phyloP scores from a whole-genome alignment of 2,888 invertebrate genomes.

The Sinopyrophorus schimmeli region DNA sequence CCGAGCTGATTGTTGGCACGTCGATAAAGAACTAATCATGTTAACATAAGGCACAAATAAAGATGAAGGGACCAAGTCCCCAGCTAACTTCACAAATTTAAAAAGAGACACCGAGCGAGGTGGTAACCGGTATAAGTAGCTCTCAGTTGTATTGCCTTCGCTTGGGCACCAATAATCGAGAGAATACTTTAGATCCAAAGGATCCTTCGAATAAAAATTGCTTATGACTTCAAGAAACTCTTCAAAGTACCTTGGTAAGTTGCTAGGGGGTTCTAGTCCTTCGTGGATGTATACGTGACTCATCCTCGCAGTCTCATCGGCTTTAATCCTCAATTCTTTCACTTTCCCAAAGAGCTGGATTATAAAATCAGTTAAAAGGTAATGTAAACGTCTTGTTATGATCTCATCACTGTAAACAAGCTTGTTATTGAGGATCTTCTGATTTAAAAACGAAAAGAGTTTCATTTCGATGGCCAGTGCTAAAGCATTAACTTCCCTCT shows the following conservation, averaged over 20 bases:
- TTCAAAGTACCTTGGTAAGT: constrained; percentile 79
- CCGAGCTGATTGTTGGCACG: constrained; percentile 73
- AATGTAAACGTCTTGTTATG: constrained; percentile 80
- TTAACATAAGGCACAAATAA: constrained; percentile 85
- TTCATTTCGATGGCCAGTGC: constrained; percentile 78
- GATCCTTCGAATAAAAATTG: constrained; percentile 76
- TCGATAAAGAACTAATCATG: constrained; percentile 82
- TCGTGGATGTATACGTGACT: constrained; percentile 74
- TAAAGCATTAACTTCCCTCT: constrained; percentile 79
- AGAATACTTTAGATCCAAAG: constrained; percentile 68
- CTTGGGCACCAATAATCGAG: constrained; percentile 82
- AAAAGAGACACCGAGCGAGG: constrained; percentile 78
- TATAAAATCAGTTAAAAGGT: constrained; percentile 88
- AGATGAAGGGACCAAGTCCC: constrained; percentile 81
- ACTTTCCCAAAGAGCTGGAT: constrained; percentile 90
- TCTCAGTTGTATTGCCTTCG: constrained; percentile 54
- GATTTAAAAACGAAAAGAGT: constrained; percentile 79
- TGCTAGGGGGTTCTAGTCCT: constrained; percentile 76
- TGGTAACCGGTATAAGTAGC: constrained; percentile 53
- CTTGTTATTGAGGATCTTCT: constrained; percentile 71
- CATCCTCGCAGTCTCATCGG: constrained; percentile 86
- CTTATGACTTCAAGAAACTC: constrained; percentile 79
- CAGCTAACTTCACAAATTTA: constrained; percentile 88
- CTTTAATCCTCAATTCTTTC: constrained; percentile 77
- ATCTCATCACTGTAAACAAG: constrained; percentile 77